Percentiles rank a stretch among this genome's conserved stretches.
phyloP scores from a whole-genome alignment of 2,113 vertebrate genomes.

The Lycaon pictus region DNA sequence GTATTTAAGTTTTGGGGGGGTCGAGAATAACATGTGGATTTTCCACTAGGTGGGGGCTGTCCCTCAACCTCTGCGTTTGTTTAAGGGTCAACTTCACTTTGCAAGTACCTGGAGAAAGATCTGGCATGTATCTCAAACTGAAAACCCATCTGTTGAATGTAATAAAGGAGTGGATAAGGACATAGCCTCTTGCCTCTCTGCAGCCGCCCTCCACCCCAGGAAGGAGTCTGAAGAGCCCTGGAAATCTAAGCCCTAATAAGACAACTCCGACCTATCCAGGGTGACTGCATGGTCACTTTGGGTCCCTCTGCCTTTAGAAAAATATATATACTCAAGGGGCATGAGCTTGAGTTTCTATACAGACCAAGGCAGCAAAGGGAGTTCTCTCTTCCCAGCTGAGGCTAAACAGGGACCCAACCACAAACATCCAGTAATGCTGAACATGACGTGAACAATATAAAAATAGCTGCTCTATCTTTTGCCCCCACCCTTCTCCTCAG shows the following conservation, averaged over 20 bases:
- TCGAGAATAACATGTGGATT: not conserved
- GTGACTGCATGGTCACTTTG: not conserved
- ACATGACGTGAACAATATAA: slow-evolving; percentile 65
- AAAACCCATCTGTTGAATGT: slow-evolving; percentile 41
- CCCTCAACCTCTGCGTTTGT: not conserved
- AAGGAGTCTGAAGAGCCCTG: not conserved
- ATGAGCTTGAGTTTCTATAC: slow-evolving; percentile 54
- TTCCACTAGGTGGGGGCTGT: not conserved
- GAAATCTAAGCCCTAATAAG: not conserved
- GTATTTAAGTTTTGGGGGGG: not conserved
- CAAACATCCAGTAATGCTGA: slow-evolving; percentile 77
- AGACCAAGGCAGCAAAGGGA: slow-evolving; percentile 61
- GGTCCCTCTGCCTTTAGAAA: not conserved
- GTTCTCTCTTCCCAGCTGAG: slow-evolving; percentile 46
- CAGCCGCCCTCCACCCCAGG: not conserved
- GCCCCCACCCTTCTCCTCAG: slow-evolving; percentile 66
- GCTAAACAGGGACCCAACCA: slow-evolving; percentile 75
- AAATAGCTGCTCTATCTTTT: slow-evolving; percentile 76
- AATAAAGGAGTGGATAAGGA: not conserved
- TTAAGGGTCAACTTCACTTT: not conserved
- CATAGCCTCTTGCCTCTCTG: too few relatives aligned
- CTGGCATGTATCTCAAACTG: not conserved
- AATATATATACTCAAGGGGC: slow-evolving; percentile 1
- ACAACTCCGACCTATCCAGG: not conserved
- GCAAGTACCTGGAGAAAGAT: slow-evolving; percentile 29